A percentile compares a stretch with the other conserved stretches of the same genome.
Evolutionary conservation across 2,113 vertebrate species (phyloP).

Genomic region (Dromiciops gliroides): DNA sequence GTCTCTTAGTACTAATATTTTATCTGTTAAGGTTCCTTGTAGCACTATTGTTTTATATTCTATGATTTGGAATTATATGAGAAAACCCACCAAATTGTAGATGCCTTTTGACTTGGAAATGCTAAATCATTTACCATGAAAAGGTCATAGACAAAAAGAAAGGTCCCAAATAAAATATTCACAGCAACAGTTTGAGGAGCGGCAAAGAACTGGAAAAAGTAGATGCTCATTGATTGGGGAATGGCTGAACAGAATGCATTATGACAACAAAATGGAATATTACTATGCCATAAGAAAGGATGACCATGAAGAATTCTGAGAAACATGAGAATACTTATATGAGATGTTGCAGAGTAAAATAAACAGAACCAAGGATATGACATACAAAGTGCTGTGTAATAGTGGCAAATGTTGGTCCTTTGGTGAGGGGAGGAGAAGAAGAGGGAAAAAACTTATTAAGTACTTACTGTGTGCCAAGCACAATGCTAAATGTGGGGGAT

Average conservation of each 20-base stretch:
- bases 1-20: not conserved
- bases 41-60: not conserved
- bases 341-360: no score
- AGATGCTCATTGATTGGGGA: not conserved
- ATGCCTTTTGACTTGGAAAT: not conserved
- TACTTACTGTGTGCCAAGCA: no score
- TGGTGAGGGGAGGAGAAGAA: no score
- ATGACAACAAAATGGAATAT: not conserved
- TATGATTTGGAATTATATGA: not conserved
- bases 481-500: no score
- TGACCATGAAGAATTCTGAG: not conserved
- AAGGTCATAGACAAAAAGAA: not conserved
- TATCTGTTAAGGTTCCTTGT: not conserved
- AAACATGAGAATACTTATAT: no score
- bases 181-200: not conserved
- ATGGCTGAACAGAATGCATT: not conserved
- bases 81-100: not conserved
- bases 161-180: not conserved
- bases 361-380: no score
- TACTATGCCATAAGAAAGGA: not conserved
- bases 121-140: not conserved
- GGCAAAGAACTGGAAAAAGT: not conserved
- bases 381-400: no score
- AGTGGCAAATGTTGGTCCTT: no score
- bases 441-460: no score